Evolutionary conservation across 2,888 invertebrate genomes (phyloP).

Genomic region (Zhengitettix transpicula): DNA sequence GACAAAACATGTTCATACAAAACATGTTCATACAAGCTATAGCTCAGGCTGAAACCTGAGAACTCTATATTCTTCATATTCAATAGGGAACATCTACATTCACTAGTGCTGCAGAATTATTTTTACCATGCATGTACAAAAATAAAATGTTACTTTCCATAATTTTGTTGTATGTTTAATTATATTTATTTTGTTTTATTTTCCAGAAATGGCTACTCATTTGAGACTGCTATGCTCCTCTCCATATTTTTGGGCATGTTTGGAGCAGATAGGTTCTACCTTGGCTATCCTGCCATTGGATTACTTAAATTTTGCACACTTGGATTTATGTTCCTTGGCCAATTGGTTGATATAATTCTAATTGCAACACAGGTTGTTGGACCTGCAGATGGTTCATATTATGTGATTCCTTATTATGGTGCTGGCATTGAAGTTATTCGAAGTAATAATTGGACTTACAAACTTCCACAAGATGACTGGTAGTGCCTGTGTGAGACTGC

Average conservation of each 20-base stretch:
- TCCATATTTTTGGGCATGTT: conserved; percentile 98
- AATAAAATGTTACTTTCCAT: too few species aligned
- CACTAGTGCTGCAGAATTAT: too few species aligned
- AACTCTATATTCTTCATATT: too few species aligned
- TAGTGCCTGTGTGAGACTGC: conserved; percentile 14
- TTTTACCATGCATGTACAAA: too few species aligned
- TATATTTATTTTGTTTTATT: conserved; percentile 7
- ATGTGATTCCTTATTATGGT: conserved; percentile 85
- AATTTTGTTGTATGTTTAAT: too few species aligned
- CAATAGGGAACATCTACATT: too few species aligned
- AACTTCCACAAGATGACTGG: conserved; percentile 67
- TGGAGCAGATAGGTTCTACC: conserved; percentile 90
- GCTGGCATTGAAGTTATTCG: conserved; percentile 65
- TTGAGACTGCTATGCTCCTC: conserved; percentile 78
- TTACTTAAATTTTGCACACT: conserved; percentile 87
- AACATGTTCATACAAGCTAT: too few species aligned
- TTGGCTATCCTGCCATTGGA: conserved; percentile 95
- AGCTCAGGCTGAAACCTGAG: too few species aligned
- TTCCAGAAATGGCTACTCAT: conserved; percentile 80
- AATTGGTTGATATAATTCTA: conserved; percentile 84
- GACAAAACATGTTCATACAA: too few species aligned
- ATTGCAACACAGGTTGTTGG: conserved; percentile 90
- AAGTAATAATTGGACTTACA: conserved; percentile 72
- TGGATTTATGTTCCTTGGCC: conserved; percentile 92
- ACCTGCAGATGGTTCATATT: conserved; percentile 89